Evolutionary conservation across 2,888 invertebrate species (phyloP).

Genomic region (Eustalomyia histrio): DNA sequence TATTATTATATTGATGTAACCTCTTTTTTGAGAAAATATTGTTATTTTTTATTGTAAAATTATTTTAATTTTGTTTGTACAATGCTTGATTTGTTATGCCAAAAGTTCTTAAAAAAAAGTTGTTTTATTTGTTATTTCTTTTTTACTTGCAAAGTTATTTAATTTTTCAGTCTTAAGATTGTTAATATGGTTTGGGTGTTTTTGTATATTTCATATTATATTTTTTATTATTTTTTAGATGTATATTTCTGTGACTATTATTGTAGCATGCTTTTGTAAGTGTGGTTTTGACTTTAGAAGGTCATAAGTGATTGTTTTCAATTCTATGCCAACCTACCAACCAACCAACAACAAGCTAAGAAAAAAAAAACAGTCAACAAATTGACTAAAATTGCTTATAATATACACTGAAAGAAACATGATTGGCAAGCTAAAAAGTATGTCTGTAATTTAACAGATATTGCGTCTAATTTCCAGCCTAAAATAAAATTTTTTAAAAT

Average conservation of each 20-base stretch:
- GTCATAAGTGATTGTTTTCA: conserved; percentile 62
- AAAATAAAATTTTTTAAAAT: no score
- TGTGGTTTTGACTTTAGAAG: conserved; percentile 63
- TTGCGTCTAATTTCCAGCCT: no score
- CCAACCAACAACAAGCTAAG: neutral
- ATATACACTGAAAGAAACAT: neutral
- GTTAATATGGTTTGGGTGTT: conserved; percentile 27
- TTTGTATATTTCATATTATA: conserved; percentile 6
- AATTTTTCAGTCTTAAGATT: conserved; percentile 34
- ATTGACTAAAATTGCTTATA: neutral
- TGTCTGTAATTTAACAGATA: no score
- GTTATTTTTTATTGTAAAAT: neutral
- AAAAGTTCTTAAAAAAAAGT: conserved; percentile 35
- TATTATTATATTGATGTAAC: neutral
- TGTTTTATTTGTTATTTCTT: conserved; percentile 11
- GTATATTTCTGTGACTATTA: neutral
- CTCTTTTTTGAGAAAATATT: neutral
- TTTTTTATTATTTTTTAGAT: conserved; percentile 26
- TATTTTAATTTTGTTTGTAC: neutral
- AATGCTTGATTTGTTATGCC: neutral
- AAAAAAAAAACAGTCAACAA: neutral
- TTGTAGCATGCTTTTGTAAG: conserved; percentile 40
- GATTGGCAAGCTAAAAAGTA: no score
- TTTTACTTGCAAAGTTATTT: conserved; percentile 41
- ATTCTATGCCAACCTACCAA: no score